Percentiles rank a stretch among this genome's conserved stretches.
Conservation (phyloP, 2,888 invertebrate genomes). For the Allolobophora icterica region DNA sequence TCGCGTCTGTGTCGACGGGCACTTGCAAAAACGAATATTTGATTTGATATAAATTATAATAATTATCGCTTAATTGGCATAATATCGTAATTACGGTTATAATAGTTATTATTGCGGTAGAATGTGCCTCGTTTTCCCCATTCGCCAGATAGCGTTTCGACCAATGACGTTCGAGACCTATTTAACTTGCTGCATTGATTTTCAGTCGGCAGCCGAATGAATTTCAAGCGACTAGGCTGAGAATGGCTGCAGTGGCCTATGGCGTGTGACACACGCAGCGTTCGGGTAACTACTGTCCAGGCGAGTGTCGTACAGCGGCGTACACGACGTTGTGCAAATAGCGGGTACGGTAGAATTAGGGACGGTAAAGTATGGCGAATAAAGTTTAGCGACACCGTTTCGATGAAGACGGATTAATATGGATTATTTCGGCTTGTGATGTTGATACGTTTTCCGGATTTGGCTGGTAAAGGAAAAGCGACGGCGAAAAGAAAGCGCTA, state of each 20-base stretch:
- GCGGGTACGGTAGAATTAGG: background rate
- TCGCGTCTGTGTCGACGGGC: no score
- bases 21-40: no score
- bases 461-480: background rate
- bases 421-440: background rate
- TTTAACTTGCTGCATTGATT: background rate
- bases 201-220: background rate
- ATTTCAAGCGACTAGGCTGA: background rate
- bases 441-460: background rate
- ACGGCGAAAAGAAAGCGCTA: background rate
- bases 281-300: background rate
- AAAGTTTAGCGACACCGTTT: constrained; percentile 3
- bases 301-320: background rate
- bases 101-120: no score
- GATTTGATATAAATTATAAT: no score
- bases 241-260: no score
- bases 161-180: background rate
- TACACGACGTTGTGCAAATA: constrained; percentile 17
- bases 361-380: background rate
- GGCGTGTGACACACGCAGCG: background rate
- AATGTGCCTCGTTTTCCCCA: background rate
- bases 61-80: no score
- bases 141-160: background rate
- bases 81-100: no score
- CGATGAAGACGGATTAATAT: no score